Evolutionary conservation across 35 echinoderm and acorn worm species (phyloP).

Genomic region (Amphiura filiformis): DNA sequence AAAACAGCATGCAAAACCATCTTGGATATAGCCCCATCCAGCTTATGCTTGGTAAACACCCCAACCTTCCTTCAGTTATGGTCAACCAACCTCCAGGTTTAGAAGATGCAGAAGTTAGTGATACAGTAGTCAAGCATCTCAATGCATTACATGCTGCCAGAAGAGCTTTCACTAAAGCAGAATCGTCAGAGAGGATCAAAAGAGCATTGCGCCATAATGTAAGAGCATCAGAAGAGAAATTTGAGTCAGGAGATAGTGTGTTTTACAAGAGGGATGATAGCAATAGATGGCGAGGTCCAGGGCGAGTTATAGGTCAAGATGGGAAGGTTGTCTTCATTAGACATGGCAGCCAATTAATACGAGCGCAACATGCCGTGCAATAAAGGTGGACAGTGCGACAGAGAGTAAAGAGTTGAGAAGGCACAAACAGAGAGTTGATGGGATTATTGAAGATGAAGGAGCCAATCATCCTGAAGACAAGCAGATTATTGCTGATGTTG

Average conservation of each 20-base stretch:
- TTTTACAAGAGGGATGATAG: conserved; percentile 42
- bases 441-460: background rate
- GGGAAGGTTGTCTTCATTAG: conserved; percentile 41
- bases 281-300: conserved; percentile 38
- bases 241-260: conserved; percentile 16
- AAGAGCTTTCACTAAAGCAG: conserved; percentile 5
- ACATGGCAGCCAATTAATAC: conserved; percentile 18
- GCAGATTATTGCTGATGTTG: conserved; percentile 12
- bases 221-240: background rate
- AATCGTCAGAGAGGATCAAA: conserved; percentile 15
- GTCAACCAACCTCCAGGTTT: background rate
- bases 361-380: conserved; percentile 25
- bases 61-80: conserved; percentile 7
- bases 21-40: conserved; percentile 16
- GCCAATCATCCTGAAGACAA: background rate
- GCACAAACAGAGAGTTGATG: background rate
- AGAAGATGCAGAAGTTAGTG: conserved; percentile 3
- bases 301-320: conserved; percentile 44
- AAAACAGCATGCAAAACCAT: conserved; percentile 14
- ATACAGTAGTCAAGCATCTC: conserved; percentile 12
- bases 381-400: background rate
- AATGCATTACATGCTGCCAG: conserved; percentile 13
- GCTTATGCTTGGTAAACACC: background rate
- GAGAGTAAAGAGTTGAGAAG: background rate
- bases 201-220: conserved; percentile 10